phyloP scores from a whole-genome alignment of 1,140 invertebrate genomes.

The Meloidogyne floridensis region DNA sequence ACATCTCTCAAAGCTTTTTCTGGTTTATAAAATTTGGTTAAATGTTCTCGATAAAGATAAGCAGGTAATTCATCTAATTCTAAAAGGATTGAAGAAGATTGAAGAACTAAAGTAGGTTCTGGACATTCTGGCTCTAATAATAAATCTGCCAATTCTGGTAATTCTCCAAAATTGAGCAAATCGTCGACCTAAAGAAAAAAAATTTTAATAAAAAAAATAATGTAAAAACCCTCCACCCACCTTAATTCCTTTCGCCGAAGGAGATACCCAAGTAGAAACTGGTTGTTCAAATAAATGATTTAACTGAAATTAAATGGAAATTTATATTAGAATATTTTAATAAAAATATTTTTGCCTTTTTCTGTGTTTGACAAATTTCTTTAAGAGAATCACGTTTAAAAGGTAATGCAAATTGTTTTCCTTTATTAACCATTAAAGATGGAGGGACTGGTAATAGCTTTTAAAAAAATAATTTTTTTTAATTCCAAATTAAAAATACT shows the following conservation, averaged over 20 bases:
- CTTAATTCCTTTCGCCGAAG: constrained; percentile 31
- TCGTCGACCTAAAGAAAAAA: neutral
- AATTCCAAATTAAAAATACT: neutral
- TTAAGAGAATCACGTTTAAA: constrained; percentile 7
- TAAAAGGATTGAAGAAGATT: neutral
- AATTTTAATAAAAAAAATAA: neutral
- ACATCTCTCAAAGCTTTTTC: constrained; percentile 67
- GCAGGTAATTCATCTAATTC: constrained; percentile 68
- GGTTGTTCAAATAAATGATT: constrained; percentile 16
- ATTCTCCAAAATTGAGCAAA: constrained; percentile 9
- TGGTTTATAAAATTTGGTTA: constrained; percentile 66
- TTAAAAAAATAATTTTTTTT: neutral
- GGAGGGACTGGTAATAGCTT: constrained; percentile 24
- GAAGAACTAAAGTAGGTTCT: neutral
- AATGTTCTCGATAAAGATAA: constrained; percentile 66
- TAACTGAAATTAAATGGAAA: neutral
- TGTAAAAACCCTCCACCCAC: neutral
- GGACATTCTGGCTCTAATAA: constrained; percentile 31
- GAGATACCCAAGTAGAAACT: constrained; percentile 30
- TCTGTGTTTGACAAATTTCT: constrained; percentile 18
- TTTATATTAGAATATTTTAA: neutral
- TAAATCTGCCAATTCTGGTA: neutral
- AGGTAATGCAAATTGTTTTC: constrained; percentile 10
- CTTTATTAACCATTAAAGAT: constrained; percentile 17
- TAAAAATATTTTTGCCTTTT: neutral